Evolutionary conservation across 2,113 vertebrate genomes (phyloP), one percentile per base, ranked within the genome.

Genomic region (Leucopternis melanops): DNA sequence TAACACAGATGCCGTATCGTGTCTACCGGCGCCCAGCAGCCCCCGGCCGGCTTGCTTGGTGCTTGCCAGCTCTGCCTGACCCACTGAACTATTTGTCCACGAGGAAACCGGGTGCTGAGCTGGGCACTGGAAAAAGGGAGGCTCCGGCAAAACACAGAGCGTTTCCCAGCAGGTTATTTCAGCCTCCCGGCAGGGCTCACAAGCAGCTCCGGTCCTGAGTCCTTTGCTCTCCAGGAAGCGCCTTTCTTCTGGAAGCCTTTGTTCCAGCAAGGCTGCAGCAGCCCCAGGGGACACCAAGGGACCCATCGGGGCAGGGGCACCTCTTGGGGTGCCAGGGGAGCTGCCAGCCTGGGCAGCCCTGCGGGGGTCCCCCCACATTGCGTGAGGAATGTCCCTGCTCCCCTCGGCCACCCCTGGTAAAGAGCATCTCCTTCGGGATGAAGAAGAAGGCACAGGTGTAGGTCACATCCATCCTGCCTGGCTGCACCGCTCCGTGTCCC

Each of bases 171-270:
- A n/a, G 94, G 90, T 95, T 91, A 88, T 71, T 95, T 94, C 94
- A 96, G 90, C 75, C 66, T 82, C 86, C 81, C 52, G 4, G 63
- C 86, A 73, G 80, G 72, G 26, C 86, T 94, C 91, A 63, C 83
- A 88, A 32, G 11, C 75, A 88, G 67, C 82, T 82, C 61, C 16
- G 29, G 86, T 70, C 65, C 42, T 0, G 6, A 71, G 92, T 79
- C 87, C 69, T 96, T 89, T 82, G 89, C 94, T 94, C 93, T 87
- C 40, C 94, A 96, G 95, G 95, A 97, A 96, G 94, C 1, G 7
- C 78, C 74, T 95, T 95, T 95, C 93, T 95, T 95, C n/a, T 81
- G 84, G 90, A 97, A 95, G 87, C 78, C 66, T 96, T 96, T 97
- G 95, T 96, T 95, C 82, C 74, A 93, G 49, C 74, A 49, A 63